Evolutionary conservation across 2,797 vertebrate genomes (phyloP).

Genomic region (Pampus argenteus): DNA sequence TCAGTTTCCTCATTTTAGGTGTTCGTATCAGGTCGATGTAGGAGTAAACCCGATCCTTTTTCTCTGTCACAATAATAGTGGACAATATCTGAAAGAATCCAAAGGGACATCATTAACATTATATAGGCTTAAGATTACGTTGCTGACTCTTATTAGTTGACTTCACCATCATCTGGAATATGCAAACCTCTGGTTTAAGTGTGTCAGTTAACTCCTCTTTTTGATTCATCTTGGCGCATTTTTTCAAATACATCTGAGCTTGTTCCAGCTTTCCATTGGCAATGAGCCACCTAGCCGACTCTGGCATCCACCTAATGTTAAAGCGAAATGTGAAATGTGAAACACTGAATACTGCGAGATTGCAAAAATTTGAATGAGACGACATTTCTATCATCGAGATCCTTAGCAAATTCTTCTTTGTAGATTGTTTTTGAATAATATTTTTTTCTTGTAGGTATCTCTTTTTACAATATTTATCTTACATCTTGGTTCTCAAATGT

Average conservation of each 20-base stretch:
- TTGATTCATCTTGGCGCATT: conserved; percentile 82
- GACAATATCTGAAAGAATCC: conserved; percentile 80
- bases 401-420: too few relatives aligned
- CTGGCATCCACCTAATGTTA: conserved; percentile 80
- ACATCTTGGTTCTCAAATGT: not conserved
- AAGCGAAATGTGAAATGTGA: not conserved
- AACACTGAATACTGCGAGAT: not conserved
- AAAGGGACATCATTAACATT: conserved; percentile 1
- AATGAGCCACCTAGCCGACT: conserved; percentile 85
- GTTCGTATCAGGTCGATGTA: conserved; percentile 90
- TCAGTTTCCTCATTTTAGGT: conserved; percentile 86
- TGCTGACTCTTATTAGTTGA: not conserved
- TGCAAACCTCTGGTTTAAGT: conserved; percentile 77
- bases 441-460: too few relatives aligned
- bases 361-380: not conserved
- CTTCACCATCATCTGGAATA: not conserved
- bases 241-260: conserved; percentile 78
- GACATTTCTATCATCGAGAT: not conserved
- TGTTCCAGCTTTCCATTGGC: conserved; percentile 75
- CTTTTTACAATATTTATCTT: not conserved
- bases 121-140: not conserved
- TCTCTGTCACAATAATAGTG: conserved; percentile 69
- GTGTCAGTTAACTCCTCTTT: conserved; percentile 41
- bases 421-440: too few relatives aligned
- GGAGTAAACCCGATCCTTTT: conserved; percentile 76